phyloP scores from a whole-genome alignment of 2,797 vertebrate species.

The Takifugu rubripes region DNA sequence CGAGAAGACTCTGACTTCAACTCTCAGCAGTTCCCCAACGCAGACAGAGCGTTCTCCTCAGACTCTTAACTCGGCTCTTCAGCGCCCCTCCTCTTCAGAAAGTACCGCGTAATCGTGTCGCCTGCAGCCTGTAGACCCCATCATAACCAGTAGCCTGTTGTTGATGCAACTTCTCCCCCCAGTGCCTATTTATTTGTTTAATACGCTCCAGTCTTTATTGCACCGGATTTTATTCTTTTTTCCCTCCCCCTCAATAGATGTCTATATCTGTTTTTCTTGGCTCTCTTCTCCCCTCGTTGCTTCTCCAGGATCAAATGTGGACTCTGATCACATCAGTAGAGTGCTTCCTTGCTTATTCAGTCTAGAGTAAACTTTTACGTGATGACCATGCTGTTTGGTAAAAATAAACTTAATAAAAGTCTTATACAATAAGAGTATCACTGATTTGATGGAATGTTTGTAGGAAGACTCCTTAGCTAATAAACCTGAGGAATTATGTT shows the following conservation, averaged over 20 bases:
- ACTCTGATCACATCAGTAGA: slow-evolving; percentile 24
- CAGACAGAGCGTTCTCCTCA: slow-evolving; percentile 84
- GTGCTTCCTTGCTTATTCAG: slow-evolving; percentile 28
- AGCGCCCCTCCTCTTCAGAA: slow-evolving; percentile 3
- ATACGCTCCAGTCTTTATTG: background rate
- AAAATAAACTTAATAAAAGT: slow-evolving; percentile 68
- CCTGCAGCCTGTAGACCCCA: slow-evolving; percentile 14
- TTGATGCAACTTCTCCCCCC: slow-evolving; percentile 40
- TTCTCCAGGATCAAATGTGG: slow-evolving; percentile 30
- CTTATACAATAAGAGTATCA: slow-evolving; percentile 38
- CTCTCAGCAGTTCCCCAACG: slow-evolving; percentile 85
- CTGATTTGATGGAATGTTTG: background rate
- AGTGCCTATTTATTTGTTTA: slow-evolving; percentile 66
- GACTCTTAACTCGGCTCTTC: slow-evolving; percentile 69
- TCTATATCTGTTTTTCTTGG: slow-evolving; percentile 24
- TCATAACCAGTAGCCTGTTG: slow-evolving; percentile 16
- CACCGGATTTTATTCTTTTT: slow-evolving; percentile 16
- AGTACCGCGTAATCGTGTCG: slow-evolving; percentile 11
- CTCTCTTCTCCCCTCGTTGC: slow-evolving; percentile 24
- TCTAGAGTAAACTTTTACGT: slow-evolving; percentile 52
- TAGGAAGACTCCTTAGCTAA: too few species aligned
- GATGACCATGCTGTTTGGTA: slow-evolving; percentile 57
- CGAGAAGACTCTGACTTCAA: slow-evolving; percentile 86
- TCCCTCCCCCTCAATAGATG: background rate
- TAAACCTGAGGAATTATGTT: too few species aligned